Percentiles rank a stretch among this genome's conserved stretches.
Conservation (phyloP, 2,888 invertebrate genomes). For the Cinara cedri region DNA sequence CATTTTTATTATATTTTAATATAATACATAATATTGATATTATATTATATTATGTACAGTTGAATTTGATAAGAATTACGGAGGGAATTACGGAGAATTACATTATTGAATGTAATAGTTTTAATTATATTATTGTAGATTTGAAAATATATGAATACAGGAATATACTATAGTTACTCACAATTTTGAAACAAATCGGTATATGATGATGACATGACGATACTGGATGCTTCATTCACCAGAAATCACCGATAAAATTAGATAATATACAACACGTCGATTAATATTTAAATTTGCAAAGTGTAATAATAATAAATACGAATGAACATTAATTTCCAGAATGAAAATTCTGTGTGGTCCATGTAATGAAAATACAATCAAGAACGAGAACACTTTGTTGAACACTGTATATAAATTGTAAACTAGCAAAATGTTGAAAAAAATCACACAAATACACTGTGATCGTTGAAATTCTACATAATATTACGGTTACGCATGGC, state of each 20-base stretch:
- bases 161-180: slow-evolving; percentile 19
- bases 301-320: neutral
- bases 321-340: neutral
- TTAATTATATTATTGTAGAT: no score
- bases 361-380: no score
- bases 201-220: neutral
- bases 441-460: neutral
- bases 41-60: no score
- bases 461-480: neutral
- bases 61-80: no score
- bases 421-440: neutral
- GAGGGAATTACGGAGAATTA: no score
- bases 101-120: no score
- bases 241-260: neutral
- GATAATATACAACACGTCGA: neutral
- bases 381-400: neutral
- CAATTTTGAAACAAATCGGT: slow-evolving; percentile 15
- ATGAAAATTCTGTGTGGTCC: no score
- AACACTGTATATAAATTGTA: neutral
- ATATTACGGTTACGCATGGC: slow-evolving; percentile 5
- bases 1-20: no score
- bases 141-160: neutral
- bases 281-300: neutral
- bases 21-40: no score
- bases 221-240: neutral